Percentiles rank a stretch among this genome's conserved stretches.
phyloP scores from a whole-genome alignment of 2,888 invertebrate species.

The Allygus modestus region DNA sequence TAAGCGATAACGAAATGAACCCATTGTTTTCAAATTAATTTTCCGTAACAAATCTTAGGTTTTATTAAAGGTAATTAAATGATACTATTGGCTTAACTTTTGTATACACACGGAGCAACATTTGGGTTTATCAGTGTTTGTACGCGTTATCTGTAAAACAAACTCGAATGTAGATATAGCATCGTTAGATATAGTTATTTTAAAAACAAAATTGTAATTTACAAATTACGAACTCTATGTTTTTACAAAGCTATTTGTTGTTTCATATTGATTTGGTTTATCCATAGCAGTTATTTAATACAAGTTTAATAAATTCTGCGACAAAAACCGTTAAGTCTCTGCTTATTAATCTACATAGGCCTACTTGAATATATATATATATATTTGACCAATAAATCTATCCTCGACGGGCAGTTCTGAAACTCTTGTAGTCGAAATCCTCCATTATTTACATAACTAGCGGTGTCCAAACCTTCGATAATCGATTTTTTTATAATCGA shows the following conservation, averaged over 20 bases:
- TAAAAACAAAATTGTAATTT: too few relatives aligned
- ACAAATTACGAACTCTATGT: too few relatives aligned
- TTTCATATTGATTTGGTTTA: too few relatives aligned
- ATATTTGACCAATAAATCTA: too few relatives aligned
- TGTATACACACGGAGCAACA: background rate
- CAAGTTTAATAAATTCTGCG: too few relatives aligned
- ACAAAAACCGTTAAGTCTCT: too few relatives aligned
- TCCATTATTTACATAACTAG: slow-evolving; percentile 17
- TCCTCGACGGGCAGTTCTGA: background rate
- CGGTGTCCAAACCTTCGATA: slow-evolving; percentile 13
- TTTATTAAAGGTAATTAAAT: background rate
- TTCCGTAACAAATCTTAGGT: background rate
- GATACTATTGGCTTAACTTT: background rate
- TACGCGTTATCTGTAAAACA: background rate
- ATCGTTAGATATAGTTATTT: background rate
- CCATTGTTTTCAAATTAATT: slow-evolving; percentile 16
- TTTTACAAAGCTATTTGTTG: too few relatives aligned
- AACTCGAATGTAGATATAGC: background rate
- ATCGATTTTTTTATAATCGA: slow-evolving; percentile 47
- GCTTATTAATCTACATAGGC: too few relatives aligned
- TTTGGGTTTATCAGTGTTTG: background rate
- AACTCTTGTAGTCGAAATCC: background rate
- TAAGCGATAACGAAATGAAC: too few relatives aligned
- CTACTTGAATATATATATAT: too few relatives aligned
- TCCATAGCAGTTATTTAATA: too few relatives aligned